Base-by-base conservation (phyloP, 2,113 vertebrate genomes). In the Triplophysa siluroides region DNA sequence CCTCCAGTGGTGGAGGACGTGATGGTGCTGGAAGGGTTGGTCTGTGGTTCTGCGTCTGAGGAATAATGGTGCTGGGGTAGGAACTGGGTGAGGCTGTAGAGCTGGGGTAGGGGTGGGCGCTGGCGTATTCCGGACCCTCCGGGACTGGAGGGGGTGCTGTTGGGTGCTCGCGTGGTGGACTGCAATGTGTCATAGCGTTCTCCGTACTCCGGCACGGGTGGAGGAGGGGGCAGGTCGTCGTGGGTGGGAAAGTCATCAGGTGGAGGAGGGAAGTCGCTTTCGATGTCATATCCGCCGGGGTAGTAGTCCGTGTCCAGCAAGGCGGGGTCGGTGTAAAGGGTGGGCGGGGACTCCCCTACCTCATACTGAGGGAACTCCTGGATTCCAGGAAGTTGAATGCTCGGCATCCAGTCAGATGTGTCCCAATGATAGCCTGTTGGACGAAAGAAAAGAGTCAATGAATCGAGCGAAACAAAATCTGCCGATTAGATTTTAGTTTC, bases 401-500 rank as follows among this genome's bases (percentile, higher is more conserved):
- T 95, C 38, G 98, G 97, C 98, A 99, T 98, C 98, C 98, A 99
- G 87, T 99, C 98, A 87, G 98, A 99, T 41, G 98, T 99, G 92
- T 99, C 98, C 98, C 98, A 99, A 92, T 99, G 98, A 88, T 99
- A 99, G 90, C 96, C 98, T 99, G 24, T 33, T 18, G 6, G 75
- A 67, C 2, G 4, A 41, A 60, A 73, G 0, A 81, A 74, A 56
- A 45, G 71, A 41, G 54, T 58, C n/a, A 52, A 5, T 52, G 50
- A 52, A 1, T 2, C 6, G 7, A 19, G 54, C 5, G 9, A 58
- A 58, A n/a, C 54, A 58, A 58, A 58, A 58, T n/a, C 54, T 10
- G 54, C 8, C 19, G 21, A 75, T 75, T 63, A 63, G 73, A 45
- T 62, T 47, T 10, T 1, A 19, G 75, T 65, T 33, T 54, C 43